Evolutionary conservation across 2,888 invertebrate genomes (phyloP), one percentile per base, ranked within the genome.

Genomic region (Carpatolechia fugitivella): DNA sequence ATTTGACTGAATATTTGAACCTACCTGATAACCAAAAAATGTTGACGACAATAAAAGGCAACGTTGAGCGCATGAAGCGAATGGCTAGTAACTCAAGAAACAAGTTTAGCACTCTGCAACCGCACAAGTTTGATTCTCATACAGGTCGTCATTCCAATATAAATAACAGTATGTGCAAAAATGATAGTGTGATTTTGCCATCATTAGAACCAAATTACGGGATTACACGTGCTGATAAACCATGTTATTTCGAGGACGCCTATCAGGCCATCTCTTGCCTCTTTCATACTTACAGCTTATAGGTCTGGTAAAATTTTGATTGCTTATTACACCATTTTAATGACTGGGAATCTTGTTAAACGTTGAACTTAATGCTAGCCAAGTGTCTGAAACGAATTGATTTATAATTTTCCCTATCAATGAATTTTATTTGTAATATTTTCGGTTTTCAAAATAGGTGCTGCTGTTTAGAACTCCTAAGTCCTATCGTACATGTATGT

Each of bases 191-290:
- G 14, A 49, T 70, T 6, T 53, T 83, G 51, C 90, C 91, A 0
- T 72, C 84, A 0, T 55, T 86, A 2, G 86, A 90, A 56, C 88
- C 87, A 0, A 85, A 89, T 60, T 91, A 86, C 54, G 90, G 90
- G 1, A 85, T 90, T 14, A 62, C 64, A 0, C 74, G 82, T 55
- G 70, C 72, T 0, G 78, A 85, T 56, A 83, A 79, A 48, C 88
- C 85, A 0, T 74, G 80, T 20, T 89, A 89, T 57, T 91, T 91
- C 50, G 78, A 82, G 60, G 84, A 90, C 38, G 75, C 88, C 0
- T 74, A 83, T 51, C 82, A 87, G 68, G 91, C 90, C 4, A 87
- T 91, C 1, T 71, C 70, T 62, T 82, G 82, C 60, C 70, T 91
- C 3, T 89, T 87, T 67, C 62, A 66, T 54, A 80, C 81, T 24